Base-by-base conservation (phyloP, 1,140 invertebrate species). In the Drosophila triauraria region DNA sequence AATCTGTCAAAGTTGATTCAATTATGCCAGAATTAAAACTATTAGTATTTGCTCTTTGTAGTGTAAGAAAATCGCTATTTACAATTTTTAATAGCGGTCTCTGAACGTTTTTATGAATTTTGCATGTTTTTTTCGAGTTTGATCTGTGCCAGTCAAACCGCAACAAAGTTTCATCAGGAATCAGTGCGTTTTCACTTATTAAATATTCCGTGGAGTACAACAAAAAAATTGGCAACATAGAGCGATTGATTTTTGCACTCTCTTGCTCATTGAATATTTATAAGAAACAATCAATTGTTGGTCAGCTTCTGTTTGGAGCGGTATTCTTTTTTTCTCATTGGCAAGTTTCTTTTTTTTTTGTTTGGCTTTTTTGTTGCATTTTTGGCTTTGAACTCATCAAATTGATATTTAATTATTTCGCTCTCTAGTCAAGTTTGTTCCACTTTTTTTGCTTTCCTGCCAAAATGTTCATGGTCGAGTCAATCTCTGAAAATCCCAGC, bases 351-450 rank as follows among this genome's bases (percentile, higher is more conserved):
- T 9, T 2, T 10, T 23, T 8, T 2, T 3, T 8, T 23, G 32
- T 35, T 35, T 35, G 9, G 20, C 50, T 30, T 57, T 68, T 20
- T n/a, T 51, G 17, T 42, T 42, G 23, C 15, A 68, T 7, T 70
- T 74, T 72, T 72, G 27, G 61, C 47, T 51, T 71, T 61, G 50
- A 61, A 46, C 58, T 40, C 32, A 67, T 71, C 48, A 61, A 77
- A 83, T 86, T 82, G 76, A 77, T 77, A 56, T 80, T 87, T 80
- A 83, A 88, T 86, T 87, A 82, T 69, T 80, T 88, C 75, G 67
- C 67, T 64, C 50, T 50, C 65, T 75, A 78, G 78, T 78, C 65
- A 51, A 61, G 53, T 67, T 67, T 65, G 61, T 38, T 74, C 35
- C 38, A 62, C 51, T 27, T 56, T 56, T 47, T 71, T 62, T 64